Evolutionary conservation across 2,113 vertebrate genomes (phyloP).

Genomic region (Periophthalmus modestus): DNA sequence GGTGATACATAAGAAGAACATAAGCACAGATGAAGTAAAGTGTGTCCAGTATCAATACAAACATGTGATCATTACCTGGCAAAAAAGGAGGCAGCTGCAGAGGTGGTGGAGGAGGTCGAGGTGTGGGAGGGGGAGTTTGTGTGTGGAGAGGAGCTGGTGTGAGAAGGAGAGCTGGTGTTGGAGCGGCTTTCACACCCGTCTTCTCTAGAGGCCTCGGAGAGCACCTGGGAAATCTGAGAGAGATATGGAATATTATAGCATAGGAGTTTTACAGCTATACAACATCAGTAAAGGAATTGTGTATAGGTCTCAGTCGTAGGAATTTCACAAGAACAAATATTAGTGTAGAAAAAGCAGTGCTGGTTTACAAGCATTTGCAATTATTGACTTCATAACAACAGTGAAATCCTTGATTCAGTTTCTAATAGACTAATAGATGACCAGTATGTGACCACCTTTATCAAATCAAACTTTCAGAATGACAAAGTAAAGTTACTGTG

Average conservation of each 20-base stretch:
- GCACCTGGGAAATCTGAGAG: conserved; percentile 89
- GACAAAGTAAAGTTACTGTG: too few species aligned
- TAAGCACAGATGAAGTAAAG: not conserved
- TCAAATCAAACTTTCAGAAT: too few species aligned
- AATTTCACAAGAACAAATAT: too few species aligned
- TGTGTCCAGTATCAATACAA: not conserved
- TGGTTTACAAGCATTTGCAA: not conserved
- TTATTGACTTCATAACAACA: too few species aligned
- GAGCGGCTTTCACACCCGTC: conserved; percentile 88
- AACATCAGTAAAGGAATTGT: not conserved
- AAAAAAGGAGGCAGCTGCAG: conserved; percentile 94
- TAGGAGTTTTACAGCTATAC: not conserved
- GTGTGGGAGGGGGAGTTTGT: conserved; percentile 80
- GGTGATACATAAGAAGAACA: not conserved
- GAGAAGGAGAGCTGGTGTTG: conserved; percentile 86
- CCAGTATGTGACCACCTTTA: too few species aligned
- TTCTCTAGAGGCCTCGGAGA: conserved; percentile 86
- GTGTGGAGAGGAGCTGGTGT: conserved; percentile 69
- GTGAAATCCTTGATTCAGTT: too few species aligned
- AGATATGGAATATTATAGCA: not conserved
- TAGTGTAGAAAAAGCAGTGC: not conserved
- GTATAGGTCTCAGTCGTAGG: not conserved
- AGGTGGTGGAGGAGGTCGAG: conserved; percentile 85
- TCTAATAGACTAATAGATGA: not conserved
- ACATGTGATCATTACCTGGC: conserved; percentile 83